Base-by-base conservation (phyloP, 2,113 vertebrate species). In the Telmatochromis sp. region DNA sequence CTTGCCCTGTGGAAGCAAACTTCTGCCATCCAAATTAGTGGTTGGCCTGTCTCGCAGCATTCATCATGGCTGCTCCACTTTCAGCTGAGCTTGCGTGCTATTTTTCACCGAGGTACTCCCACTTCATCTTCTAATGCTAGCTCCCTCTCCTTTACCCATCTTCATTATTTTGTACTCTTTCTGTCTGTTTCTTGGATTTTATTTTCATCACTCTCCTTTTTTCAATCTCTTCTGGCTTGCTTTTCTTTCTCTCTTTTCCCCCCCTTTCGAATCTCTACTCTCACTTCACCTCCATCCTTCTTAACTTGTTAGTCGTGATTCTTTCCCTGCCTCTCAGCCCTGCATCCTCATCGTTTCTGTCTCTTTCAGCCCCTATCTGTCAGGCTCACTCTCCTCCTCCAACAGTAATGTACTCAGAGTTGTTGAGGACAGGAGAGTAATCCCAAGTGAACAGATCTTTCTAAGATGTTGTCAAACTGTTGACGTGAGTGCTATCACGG, bases 11-110 rank as follows among this genome's bases (percentile, higher is more conserved):
- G 81, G 73, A 90, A 81, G 85, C 87, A 84, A 91, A 92, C 91
- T 80, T 88, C 86, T 84, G 55, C 87, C 83, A 86, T 89, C 92
- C 81, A 91, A 95, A 92, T 92, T 93, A 93, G 87, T 7, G 26
- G 35, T 83, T 60, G 75, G 84, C 68, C 85, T 78, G 60, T 92
- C 84, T 86, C 28, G 10, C 37, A 85, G 82, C 93, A 94, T 95
- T 93, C 82, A 95, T 96, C 93, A 95, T 91, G 91, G 53, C 90
- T 92, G 92, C 87, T 94, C 91, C 73, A 91, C 85, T 95, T 94
- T 92, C 87, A 87, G 89, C 89, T 84, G 47, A 86, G 86, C 84
- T 83, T 21, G 80, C 79, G 82, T 86, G 89, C 92, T 80, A 92
- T 95, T 95, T 94, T 94, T 94, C 89, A 94, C 86, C 2, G 9